Conservation (phyloP, 1,140 invertebrate genomes). For the Limonius californicus region DNA sequence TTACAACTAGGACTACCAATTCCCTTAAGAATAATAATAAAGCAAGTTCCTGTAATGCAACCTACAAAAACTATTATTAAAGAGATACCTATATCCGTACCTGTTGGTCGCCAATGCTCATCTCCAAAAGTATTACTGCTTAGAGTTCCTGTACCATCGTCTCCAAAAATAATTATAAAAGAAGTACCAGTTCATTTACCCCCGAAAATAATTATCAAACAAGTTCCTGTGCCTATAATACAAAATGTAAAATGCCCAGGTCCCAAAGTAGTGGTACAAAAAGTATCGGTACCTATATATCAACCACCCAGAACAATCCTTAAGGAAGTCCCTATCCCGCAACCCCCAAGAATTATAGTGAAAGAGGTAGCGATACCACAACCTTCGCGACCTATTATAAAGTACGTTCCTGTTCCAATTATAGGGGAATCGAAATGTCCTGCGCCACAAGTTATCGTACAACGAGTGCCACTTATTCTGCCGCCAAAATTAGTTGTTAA, state of each 20-base stretch:
- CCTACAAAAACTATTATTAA: slow-evolving; percentile 12
- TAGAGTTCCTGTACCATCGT: too few species aligned
- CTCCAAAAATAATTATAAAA: not conserved
- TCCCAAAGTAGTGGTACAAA: not conserved
- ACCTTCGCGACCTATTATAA: not conserved
- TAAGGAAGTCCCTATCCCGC: not conserved
- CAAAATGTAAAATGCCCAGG: not conserved
- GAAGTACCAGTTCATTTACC: not conserved
- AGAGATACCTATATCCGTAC: not conserved
- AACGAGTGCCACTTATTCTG: not conserved
- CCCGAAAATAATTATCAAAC: not conserved
- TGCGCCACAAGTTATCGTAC: not conserved
- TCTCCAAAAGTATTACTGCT: not conserved
- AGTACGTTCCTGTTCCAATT: not conserved
- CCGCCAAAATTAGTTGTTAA: not conserved
- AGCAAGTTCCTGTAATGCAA: slow-evolving; percentile 7
- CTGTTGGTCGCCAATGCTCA: not conserved
- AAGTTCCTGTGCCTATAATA: not conserved
- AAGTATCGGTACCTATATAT: not conserved
- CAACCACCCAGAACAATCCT: not conserved
- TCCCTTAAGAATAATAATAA: too few species aligned
- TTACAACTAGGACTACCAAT: too few species aligned
- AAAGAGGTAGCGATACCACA: not conserved
- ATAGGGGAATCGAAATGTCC: too few species aligned
- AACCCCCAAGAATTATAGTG: not conserved